Percentiles rank a stretch among this genome's conserved stretches.
phyloP scores from a whole-genome alignment of 1,140 invertebrate genomes.

The Acromyrmex echinatior region DNA sequence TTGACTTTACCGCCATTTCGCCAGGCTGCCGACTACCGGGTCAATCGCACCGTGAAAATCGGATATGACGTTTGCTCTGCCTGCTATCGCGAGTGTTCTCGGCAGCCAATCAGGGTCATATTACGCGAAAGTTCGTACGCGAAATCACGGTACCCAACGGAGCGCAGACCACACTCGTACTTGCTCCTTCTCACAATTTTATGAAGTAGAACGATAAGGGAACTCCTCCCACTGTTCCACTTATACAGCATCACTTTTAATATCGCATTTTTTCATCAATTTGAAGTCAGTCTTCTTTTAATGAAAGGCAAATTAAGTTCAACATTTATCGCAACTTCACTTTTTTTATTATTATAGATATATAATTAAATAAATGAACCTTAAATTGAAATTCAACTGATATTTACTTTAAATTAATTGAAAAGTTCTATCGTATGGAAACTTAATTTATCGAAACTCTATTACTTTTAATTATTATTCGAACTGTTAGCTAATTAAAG shows the following conservation, averaged over 20 bases:
- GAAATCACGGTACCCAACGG: neutral
- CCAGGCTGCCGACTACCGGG: constrained; percentile 58
- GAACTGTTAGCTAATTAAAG: neutral
- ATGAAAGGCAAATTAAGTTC: neutral
- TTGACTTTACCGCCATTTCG: constrained; percentile 67
- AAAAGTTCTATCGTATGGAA: neutral
- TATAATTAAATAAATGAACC: neutral
- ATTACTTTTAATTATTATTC: constrained; percentile 1
- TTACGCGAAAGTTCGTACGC: constrained; percentile 53
- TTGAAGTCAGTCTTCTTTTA: neutral
- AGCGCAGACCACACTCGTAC: neutral
- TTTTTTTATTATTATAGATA: neutral
- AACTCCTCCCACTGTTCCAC: neutral
- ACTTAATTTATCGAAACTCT: neutral
- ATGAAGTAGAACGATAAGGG: neutral
- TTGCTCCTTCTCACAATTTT: constrained; percentile 7
- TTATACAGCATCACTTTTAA: neutral
- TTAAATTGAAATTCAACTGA: neutral
- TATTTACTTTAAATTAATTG: neutral
- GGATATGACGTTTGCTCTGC: constrained; percentile 60
- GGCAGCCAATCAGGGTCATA: constrained; percentile 48
- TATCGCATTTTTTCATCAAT: neutral
- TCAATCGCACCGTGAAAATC: constrained; percentile 73
- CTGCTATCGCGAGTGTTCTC: constrained; percentile 54
- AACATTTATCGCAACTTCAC: neutral